Evolutionary conservation across 2,888 invertebrate genomes (phyloP), one percentile per base, ranked within the genome.

Genomic region (Catocala sponsa): DNA sequence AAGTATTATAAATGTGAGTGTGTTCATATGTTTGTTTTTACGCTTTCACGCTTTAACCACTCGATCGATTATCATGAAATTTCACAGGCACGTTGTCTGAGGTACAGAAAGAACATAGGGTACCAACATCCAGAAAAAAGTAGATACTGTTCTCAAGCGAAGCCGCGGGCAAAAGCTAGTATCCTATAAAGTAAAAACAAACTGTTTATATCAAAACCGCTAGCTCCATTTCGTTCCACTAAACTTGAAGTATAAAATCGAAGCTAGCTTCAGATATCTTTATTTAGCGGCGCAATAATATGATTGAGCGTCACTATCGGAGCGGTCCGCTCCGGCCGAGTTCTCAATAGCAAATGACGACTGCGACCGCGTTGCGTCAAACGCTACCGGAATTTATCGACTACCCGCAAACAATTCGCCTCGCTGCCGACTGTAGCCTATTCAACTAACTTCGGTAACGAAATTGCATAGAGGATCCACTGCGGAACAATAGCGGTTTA

Each of bases 401-500:
- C 87, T 87, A 88, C 84, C 87, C 85, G 82, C 85, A 80, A 80
- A 86, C 85, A 82, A 86, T 86, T 81, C 84, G 68, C 80, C 72
- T 75, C 70, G 48, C 62, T n/a, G 43, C 59, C 73, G 61, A 56
- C 80, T 72, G 69, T 75, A 70, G 72, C 76, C 80, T 75, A 82
- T 83, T 83, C 73, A 76, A 64, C 68, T 70, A 77, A 79, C 76
- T 81, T 80, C 68, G 72, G 65, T 65, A 73, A 74, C 72, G 50
- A 79, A 84, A 81, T 82, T 79, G 72, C 60, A 65, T 60, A 56
- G 63, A 74, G 72, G 62, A 77, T 78, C 73, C 71, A 73, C 73
- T 72, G 69, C 58, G 12, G 15, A 70, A 62, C 61, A 63, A 56
- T 58, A 75, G 67, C 68, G 70, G 53, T 50, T 52, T 55, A 25